Evolutionary conservation across 2,113 vertebrate genomes (phyloP), one percentile per base, ranked within the genome.

Genomic region (Gnathonemus echidnorhynchus): DNA sequence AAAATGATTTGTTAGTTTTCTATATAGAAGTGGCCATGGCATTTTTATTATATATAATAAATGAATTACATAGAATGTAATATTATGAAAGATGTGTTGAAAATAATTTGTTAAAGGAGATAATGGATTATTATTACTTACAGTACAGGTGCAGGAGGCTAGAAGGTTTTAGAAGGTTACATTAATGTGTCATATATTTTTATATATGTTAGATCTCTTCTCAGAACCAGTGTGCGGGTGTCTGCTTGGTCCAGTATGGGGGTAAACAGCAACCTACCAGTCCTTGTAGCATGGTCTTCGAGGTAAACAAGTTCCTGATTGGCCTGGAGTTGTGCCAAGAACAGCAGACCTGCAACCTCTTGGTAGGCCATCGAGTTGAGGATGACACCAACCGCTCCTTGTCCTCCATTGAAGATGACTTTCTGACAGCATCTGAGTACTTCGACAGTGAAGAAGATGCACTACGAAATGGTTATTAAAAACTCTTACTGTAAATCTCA

Each of bases 321-420:
- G 98, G 98, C 24, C 95, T 99, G 48, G 97, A 98, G 92, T 97
- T 97, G 39, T 97, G 97, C 87, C 53, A 58, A 97, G 98, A n/a
- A 93, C 96, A 97, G 24, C 97, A 96, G 94, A 94, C 96, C 88
- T 96, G 95, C 86, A 93, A 96, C 35, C 92, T 93, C 31, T 89
- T 88, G 13, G 93, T 77, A 3, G 88, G 95, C 87, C 93, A 96
- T 56, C 96, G 96, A 58, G 89, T 96, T 0, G 98, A 99, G 86
- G 98, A 99, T 87, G 98, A 99, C 94, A 99, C 98, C 0, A 99
- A 98, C 93, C 97, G 97, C 90, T 99, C 98, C 0, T 95, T 98
- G 88, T 99, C 98, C 1, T 99, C 98, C 50, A 98, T 99, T 50
- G 98, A 99, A 87, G 98, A 99, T 91, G 98, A 99, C 94, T 99